Conservation (phyloP, 2,797 vertebrate genomes). For the Ctenochaetus hawaiiensis region DNA sequence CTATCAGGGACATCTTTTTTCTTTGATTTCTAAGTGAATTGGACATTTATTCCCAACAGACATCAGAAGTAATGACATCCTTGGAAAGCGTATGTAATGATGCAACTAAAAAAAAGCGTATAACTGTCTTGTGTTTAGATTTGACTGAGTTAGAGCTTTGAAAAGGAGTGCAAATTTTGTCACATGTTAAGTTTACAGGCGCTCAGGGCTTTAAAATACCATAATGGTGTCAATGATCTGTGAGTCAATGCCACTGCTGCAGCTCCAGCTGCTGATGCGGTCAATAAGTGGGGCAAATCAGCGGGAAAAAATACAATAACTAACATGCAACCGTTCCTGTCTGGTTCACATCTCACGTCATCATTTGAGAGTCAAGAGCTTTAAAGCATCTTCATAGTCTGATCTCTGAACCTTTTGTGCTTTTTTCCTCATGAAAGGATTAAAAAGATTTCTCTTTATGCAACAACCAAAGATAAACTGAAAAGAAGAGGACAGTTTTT, state of each 20-base stretch:
- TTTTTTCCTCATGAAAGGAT: neutral
- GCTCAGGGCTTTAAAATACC: neutral
- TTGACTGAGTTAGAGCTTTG: neutral
- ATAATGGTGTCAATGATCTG: neutral
- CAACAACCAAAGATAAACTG: neutral
- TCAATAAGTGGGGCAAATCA: neutral
- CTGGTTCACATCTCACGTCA: neutral
- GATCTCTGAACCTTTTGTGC: neutral
- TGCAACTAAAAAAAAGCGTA: neutral
- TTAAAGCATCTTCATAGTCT: neutral
- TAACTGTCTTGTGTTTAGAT: neutral
- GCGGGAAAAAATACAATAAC: neutral
- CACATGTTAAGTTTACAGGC: rapidly evolving
- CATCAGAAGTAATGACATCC: neutral
- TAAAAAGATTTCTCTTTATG: neutral
- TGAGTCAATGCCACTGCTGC: neutral
- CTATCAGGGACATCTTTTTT: neutral
- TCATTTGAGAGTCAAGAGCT: neutral
- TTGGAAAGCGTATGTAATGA: neutral
- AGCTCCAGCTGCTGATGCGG: neutral
- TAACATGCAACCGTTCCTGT: neutral
- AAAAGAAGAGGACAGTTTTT: neutral
- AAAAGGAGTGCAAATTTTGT: neutral
- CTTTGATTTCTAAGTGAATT: neutral
- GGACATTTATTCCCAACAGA: neutral